A percentile compares a stretch with the other conserved stretches of the same genome.
phyloP scores from a whole-genome alignment of 1,140 invertebrate species.

The Ctenoplectra terminalis region DNA sequence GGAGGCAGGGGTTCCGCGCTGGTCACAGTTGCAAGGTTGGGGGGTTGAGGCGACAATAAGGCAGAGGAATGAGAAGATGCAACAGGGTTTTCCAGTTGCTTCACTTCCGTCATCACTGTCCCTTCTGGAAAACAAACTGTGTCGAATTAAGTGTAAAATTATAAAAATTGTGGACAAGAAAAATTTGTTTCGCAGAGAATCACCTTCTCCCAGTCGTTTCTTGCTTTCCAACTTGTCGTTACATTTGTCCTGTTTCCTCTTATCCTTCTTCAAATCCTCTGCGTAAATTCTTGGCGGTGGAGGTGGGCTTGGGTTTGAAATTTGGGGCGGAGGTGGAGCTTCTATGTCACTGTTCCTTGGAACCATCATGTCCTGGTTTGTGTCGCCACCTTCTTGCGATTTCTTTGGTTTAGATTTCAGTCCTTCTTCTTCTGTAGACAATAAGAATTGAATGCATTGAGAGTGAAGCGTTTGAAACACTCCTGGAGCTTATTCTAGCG shows the following conservation, averaged over 20 bases:
- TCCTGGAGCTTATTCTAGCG: no score
- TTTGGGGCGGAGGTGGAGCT: conserved; percentile 72
- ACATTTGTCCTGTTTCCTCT: conserved; percentile 65
- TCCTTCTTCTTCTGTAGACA: conserved; percentile 47
- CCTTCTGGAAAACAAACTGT: conserved; percentile 46
- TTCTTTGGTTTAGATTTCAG: conserved; percentile 50
- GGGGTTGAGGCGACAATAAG: conserved; percentile 46
- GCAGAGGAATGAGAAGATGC: conserved; percentile 36
- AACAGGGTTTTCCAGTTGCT: conserved; percentile 35
- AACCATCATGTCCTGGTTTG: conserved; percentile 9
- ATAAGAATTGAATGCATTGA: neutral
- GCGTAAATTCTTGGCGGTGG: conserved; percentile 78
- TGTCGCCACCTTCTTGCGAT: conserved; percentile 12
- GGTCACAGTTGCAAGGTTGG: conserved; percentile 27
- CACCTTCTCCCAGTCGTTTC: conserved; percentile 47
- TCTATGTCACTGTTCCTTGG: conserved; percentile 40
- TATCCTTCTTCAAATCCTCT: conserved; percentile 75
- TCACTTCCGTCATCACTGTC: conserved; percentile 27
- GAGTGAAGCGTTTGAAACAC: no score
- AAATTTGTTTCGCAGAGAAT: neutral
- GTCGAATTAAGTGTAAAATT: neutral
- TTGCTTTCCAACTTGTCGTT: conserved; percentile 63
- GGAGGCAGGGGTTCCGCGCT: conserved; percentile 81
- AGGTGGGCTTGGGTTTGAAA: conserved; percentile 78
- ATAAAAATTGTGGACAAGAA: neutral